Conservation (phyloP, 2,888 invertebrate genomes). For the Cryptosula pallasiana region DNA sequence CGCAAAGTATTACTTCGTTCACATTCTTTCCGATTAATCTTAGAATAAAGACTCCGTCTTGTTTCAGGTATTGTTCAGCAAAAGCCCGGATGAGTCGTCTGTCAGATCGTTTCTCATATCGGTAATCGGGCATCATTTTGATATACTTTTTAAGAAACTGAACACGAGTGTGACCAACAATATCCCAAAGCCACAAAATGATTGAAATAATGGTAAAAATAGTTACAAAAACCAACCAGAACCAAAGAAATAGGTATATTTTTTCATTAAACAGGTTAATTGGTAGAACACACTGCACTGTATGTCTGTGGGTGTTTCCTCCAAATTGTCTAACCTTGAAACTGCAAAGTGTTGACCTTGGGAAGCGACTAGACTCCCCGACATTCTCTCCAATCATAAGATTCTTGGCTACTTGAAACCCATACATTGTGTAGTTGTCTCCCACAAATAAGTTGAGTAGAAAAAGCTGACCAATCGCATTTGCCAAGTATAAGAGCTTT, state of each 20-base stretch:
- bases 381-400: conserved; percentile 52
- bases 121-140: conserved; percentile 47
- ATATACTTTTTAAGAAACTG: conserved; percentile 54
- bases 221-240: conserved; percentile 49
- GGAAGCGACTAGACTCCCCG: conserved; percentile 48
- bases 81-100: conserved; percentile 49
- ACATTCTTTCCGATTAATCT: conserved; percentile 52
- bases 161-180: conserved; percentile 5
- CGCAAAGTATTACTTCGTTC: conserved; percentile 51
- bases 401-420: conserved; percentile 55
- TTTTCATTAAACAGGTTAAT: conserved; percentile 44
- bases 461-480: conserved; percentile 56
- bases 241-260: conserved; percentile 53
- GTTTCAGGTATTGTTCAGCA: conserved; percentile 47
- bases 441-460: conserved; percentile 56
- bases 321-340: conserved; percentile 45
- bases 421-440: conserved; percentile 52
- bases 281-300: conserved; percentile 32
- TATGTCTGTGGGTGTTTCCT: conserved; percentile 40
- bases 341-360: conserved; percentile 52
- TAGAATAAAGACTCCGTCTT: conserved; percentile 51
- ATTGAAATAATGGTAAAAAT: conserved; percentile 44
- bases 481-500: conserved; percentile 54
- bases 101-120: conserved; percentile 30
- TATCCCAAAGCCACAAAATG: conserved; percentile 40